Percentiles rank a stretch among this genome's conserved stretches.
phyloP scores from a whole-genome alignment of 1,140 invertebrate genomes.

The Ips nitidus region DNA sequence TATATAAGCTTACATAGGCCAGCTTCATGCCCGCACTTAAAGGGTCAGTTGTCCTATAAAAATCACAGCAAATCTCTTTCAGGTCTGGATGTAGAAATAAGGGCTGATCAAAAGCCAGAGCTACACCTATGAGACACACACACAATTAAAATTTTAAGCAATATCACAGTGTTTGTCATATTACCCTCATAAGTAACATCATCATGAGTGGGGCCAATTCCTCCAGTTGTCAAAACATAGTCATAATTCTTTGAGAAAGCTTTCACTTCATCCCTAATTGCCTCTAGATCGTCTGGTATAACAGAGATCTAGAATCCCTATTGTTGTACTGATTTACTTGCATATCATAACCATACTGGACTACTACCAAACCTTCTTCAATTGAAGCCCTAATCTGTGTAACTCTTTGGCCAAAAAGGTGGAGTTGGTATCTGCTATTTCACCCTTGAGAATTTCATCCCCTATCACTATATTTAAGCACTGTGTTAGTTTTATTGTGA shows the following conservation, averaged over 20 bases:
- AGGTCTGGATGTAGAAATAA: constrained; percentile 63
- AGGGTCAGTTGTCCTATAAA: constrained; percentile 50
- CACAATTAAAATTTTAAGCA: not conserved
- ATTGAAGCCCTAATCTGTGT: constrained; percentile 66
- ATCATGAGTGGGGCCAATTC: constrained; percentile 84
- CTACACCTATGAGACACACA: constrained; percentile 55
- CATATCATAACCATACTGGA: not conserved
- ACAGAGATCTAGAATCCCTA: constrained; percentile 62
- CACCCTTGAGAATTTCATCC: constrained; percentile 84
- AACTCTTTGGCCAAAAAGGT: constrained; percentile 67
- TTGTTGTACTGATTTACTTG: not conserved
- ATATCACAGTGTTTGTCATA: not conserved
- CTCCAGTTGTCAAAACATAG: constrained; percentile 77
- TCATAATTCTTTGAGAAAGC: constrained; percentile 63
- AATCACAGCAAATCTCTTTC: constrained; percentile 59
- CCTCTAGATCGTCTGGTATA: constrained; percentile 68
- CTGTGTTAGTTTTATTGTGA: too few relatives aligned
- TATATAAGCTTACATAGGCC: constrained; percentile 43
- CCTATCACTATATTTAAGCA: constrained; percentile 64
- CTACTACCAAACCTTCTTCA: constrained; percentile 57
- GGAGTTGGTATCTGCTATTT: constrained; percentile 75
- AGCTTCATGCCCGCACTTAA: constrained; percentile 56
- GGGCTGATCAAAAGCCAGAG: constrained; percentile 67
- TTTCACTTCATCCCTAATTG: constrained; percentile 69
- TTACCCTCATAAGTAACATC: constrained; percentile 78